Evolutionary conservation across 2,113 vertebrate genomes (phyloP).

Genomic region (Dinomys branickii): DNA sequence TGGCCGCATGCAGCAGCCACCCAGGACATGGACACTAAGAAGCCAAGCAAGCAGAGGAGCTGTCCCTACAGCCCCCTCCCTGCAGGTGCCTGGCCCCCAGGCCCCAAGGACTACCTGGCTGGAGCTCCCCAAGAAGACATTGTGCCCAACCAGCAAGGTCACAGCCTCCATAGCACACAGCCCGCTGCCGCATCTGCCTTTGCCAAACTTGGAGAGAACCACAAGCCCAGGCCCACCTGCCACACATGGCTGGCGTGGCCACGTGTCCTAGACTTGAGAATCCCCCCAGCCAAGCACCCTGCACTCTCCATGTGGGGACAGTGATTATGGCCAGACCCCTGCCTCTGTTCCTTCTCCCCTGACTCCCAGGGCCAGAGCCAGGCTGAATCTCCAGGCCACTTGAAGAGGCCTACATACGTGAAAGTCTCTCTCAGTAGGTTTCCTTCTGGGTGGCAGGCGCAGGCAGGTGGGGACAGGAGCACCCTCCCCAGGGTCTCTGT

Average conservation of each 20-base stretch:
- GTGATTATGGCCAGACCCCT: too few species aligned
- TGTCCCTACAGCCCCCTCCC: not conserved
- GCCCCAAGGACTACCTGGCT: too few species aligned
- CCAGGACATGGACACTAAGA: not conserved
- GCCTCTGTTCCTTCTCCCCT: not conserved
- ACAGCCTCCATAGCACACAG: not conserved
- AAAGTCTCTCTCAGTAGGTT: not conserved
- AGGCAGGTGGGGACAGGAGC: not conserved
- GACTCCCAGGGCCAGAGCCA: not conserved
- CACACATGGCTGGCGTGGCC: not conserved
- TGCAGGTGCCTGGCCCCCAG: not conserved
- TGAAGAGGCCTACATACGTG: not conserved
- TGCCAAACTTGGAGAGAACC: not conserved
- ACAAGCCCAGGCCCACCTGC: not conserved
- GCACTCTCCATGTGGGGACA: too few species aligned
- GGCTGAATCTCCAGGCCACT: not conserved
- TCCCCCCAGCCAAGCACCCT: not conserved
- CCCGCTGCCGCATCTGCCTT: rapidly evolving
- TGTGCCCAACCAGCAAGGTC: not conserved
- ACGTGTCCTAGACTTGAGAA: rapidly evolving
- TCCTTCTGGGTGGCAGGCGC: not conserved
- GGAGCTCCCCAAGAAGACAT: not conserved
- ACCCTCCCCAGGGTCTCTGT: rapidly evolving
- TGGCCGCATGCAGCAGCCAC: rapidly evolving
- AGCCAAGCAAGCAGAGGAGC: not conserved